A percentile compares a stretch with the other conserved stretches of the same genome.
phyloP scores from a whole-genome alignment of 2,888 invertebrate species.

The Drosophila macrospina region DNA sequence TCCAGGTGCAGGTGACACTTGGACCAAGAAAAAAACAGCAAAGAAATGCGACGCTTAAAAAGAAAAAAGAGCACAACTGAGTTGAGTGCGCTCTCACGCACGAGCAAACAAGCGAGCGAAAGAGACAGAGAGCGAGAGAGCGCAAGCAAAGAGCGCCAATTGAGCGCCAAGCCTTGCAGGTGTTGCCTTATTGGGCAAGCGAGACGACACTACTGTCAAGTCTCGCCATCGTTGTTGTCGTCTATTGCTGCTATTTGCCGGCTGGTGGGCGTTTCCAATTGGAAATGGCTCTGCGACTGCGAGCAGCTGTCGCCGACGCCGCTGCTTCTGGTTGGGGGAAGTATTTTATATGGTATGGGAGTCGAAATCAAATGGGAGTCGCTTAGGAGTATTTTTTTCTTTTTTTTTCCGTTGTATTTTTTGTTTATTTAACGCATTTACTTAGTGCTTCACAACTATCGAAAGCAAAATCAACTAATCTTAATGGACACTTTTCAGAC shows the following conservation, averaged over 20 bases:
- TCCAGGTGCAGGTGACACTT: slow-evolving; percentile 73
- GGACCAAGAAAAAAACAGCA: slow-evolving; percentile 53
- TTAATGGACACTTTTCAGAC: slow-evolving; percentile 73
- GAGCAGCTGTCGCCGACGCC: slow-evolving; percentile 25
- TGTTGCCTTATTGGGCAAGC: slow-evolving; percentile 46
- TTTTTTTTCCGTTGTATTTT: slow-evolving; percentile 28
- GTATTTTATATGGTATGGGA: slow-evolving; percentile 49
- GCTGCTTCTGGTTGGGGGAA: slow-evolving; percentile 68
- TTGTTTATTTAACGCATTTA: slow-evolving; percentile 67
- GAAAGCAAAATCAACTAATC: slow-evolving; percentile 80
- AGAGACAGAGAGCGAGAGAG: slow-evolving; percentile 31
- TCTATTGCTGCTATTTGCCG: slow-evolving; percentile 35
- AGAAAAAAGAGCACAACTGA: slow-evolving; percentile 53
- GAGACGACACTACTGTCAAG: slow-evolving; percentile 46
- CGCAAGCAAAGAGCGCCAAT: slow-evolving; percentile 56
- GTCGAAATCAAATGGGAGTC: slow-evolving; percentile 39
- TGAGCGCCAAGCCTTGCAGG: slow-evolving; percentile 58
- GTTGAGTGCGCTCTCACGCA: slow-evolving; percentile 29
- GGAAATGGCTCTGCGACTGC: slow-evolving; percentile 60
- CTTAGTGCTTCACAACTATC: slow-evolving; percentile 74
- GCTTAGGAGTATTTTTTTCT: slow-evolving; percentile 9
- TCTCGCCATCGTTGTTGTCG: slow-evolving; percentile 48
- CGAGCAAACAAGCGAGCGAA: slow-evolving; percentile 26
- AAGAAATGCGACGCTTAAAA: slow-evolving; percentile 56
- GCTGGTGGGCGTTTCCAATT: slow-evolving; percentile 77